Percentiles rank a stretch among this genome's conserved stretches.
Evolutionary conservation across 2,888 invertebrate species (phyloP).

Genomic region (Epiblema foenella): DNA sequence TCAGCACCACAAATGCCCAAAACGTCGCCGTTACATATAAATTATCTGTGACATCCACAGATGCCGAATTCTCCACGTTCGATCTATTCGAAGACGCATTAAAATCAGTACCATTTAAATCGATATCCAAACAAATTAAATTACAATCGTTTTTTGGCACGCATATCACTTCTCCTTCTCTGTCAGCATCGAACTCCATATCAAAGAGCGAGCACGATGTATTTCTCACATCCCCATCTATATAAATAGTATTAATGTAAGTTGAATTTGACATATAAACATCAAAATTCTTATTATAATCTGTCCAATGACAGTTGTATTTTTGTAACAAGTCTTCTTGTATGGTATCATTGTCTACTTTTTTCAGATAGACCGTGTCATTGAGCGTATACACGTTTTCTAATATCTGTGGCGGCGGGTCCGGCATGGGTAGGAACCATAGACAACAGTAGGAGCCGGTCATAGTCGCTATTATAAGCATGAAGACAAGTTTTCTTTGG

Average conservation of each 20-base stretch:
- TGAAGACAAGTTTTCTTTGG: slow-evolving; percentile 89
- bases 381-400: slow-evolving; percentile 70
- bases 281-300: slow-evolving; percentile 60
- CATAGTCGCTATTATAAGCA: slow-evolving; percentile 87
- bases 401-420: slow-evolving; percentile 52
- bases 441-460: slow-evolving; percentile 88
- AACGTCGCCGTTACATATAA: slow-evolving; percentile 87
- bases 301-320: slow-evolving; percentile 74
- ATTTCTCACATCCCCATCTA: slow-evolving; percentile 61
- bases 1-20: slow-evolving; percentile 89
- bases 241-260: slow-evolving; percentile 65
- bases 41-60: slow-evolving; percentile 47
- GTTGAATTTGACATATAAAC: slow-evolving; percentile 67
- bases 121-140: slow-evolving; percentile 70
- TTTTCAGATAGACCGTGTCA: slow-evolving; percentile 66
- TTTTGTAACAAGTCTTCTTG: slow-evolving; percentile 57
- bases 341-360: slow-evolving; percentile 51
- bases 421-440: slow-evolving; percentile 85
- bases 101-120: slow-evolving; percentile 40
- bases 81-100: slow-evolving; percentile 50
- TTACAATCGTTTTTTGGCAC: slow-evolving; percentile 64
- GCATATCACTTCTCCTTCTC: slow-evolving; percentile 63
- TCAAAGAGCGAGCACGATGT: slow-evolving; percentile 65
- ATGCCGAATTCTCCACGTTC: background rate
- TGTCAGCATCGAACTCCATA: slow-evolving; percentile 64